phyloP scores from a whole-genome alignment of 2,113 vertebrate genomes.

The Lepus europaeus region DNA sequence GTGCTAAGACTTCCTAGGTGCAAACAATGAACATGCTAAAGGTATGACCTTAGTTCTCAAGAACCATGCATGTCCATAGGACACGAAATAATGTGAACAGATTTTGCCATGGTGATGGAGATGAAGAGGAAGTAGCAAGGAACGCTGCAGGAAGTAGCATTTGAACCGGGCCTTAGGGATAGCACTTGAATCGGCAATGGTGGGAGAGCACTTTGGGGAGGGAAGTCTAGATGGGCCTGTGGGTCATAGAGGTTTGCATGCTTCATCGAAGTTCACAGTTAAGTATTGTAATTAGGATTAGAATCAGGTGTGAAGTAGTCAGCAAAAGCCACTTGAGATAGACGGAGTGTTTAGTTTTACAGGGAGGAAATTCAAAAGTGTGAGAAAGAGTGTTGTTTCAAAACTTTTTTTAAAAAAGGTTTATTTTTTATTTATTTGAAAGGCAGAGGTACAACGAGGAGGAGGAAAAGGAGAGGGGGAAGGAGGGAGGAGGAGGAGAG shows the following conservation, averaged over 20 bases:
- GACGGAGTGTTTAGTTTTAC: background rate
- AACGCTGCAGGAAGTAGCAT: background rate
- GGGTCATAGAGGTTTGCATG: background rate
- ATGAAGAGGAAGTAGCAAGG: background rate
- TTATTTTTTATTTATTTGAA: no score
- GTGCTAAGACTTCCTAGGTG: background rate
- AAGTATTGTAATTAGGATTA: background rate
- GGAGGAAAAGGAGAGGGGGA: no score
- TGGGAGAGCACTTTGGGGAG: background rate
- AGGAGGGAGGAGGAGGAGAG: no score
- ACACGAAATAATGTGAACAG: background rate
- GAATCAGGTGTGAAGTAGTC: background rate
- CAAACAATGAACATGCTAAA: background rate
- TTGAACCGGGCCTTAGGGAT: background rate
- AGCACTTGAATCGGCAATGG: background rate
- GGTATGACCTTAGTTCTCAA: background rate
- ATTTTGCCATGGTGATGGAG: background rate
- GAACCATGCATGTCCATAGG: background rate
- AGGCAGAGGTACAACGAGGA: no score
- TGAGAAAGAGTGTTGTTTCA: background rate
- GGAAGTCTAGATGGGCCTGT: background rate
- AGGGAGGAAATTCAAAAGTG: constrained; percentile 7
- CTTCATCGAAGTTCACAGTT: background rate
- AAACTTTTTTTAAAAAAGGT: no score
- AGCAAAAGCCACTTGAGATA: background rate